Evolutionary conservation across 2,113 vertebrate species (phyloP), one percentile per base, ranked within the genome.

Genomic region (Syngnathus floridae): DNA sequence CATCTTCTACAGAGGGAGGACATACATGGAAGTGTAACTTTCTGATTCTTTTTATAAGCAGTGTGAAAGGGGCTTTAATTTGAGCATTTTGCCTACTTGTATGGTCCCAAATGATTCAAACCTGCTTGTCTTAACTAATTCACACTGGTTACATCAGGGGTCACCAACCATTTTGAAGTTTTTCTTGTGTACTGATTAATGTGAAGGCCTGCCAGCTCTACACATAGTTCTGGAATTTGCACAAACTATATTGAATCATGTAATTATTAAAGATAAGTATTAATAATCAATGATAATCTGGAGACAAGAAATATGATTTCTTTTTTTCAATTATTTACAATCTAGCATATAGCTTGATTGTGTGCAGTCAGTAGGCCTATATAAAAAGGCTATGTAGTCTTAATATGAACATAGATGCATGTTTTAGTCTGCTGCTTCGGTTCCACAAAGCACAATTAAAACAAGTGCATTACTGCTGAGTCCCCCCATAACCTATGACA

Each of bases 331-430:
- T n/a, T 58, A 6, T 35, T 5, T 56, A 86, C 52, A 84, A 88
- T 81, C 71, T 87, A 73, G 38, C 64, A 69, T 55, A 64, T 73
- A 51, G 73, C 80, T 54, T 58, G 11, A 7, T 57, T 57, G 11
- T 1, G 21, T 52, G 51, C 52, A 48, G 58, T n/a, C 41, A 31
- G 35, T 26, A 6, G 43, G 43, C 43, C 43, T 46, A 2, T 56
- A 56, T 3, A 38, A 19, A 37, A 38, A 7, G 8, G 51, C 22
- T 13, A 26, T 13, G 51, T 26, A 54, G 21, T 21, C 21, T 5
- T 26, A 54, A 26, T 54, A 4, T 12, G 10, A 54, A 11, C 21
- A 22, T 73, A 86, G 84, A 77, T 86, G 88, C 88, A 91, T 91
- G 90, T 76, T 60, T 64, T 86, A 31, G 51, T 81, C 88, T 83